phyloP scores from a whole-genome alignment of 1,140 invertebrate genomes.

The Eulimnadia texana region DNA sequence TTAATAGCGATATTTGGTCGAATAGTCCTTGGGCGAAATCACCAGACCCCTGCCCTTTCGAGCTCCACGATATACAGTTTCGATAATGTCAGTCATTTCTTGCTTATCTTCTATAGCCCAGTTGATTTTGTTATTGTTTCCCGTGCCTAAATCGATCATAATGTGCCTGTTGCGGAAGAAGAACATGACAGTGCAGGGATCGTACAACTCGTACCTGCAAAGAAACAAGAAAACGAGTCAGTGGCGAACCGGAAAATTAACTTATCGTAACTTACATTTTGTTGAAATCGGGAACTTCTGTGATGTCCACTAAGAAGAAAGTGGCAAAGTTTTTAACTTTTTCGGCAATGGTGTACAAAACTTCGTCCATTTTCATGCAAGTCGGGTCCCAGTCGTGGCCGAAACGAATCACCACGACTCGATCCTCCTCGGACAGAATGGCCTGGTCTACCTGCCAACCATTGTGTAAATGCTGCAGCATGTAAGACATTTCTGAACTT shows the following conservation, averaged over 20 bases:
- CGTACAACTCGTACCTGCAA: conserved; percentile 91
- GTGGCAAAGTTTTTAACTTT: conserved; percentile 98
- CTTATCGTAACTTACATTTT: conserved; percentile 60
- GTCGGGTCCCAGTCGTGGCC: conserved; percentile 99
- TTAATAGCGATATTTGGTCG: conserved; percentile 99
- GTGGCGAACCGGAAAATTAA: neutral
- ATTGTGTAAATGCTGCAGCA: conserved; percentile 96
- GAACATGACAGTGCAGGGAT: conserved; percentile 99
- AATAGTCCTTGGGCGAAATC: conserved; percentile 99
- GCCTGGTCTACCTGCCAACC: conserved; percentile 99
- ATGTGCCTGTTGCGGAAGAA: conserved; percentile 99
- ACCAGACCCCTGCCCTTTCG: conserved; percentile 97
- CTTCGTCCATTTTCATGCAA: conserved; percentile 99
- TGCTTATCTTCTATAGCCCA: conserved; percentile 98
- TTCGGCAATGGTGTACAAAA: conserved; percentile 92
- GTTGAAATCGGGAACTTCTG: conserved; percentile 97
- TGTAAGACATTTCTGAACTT: conserved; percentile 98
- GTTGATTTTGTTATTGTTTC: conserved; percentile 97
- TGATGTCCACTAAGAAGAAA: conserved; percentile 94
- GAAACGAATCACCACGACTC: conserved; percentile 89
- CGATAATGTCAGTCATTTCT: conserved; percentile 98
- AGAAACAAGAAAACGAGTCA: conserved; percentile 18
- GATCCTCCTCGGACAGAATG: conserved; percentile 93
- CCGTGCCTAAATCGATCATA: conserved; percentile 99
- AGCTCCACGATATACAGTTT: conserved; percentile 94